These are phyloP conservation scores for Zootermopsis nevadensis DNA, from an alignment of 2,888 invertebrate genomes.

Conservation along the genomic window DNA sequence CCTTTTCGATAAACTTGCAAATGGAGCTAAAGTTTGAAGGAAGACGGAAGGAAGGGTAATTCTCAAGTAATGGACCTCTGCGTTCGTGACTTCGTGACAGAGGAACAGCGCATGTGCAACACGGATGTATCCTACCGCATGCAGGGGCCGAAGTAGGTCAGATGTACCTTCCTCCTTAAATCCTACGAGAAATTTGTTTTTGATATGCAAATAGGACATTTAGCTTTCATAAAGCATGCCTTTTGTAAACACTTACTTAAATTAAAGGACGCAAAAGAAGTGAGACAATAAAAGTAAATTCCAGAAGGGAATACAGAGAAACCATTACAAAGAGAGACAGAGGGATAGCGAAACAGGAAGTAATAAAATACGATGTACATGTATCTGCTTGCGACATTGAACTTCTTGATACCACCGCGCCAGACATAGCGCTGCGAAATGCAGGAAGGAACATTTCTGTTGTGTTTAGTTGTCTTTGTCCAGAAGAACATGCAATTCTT, in stretches of 20 bases:
- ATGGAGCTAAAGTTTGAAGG: conserved; percentile 38
- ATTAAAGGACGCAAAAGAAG: background rate
- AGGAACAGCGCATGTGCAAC: background rate
- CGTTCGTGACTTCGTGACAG: background rate
- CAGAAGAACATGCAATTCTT: background rate
- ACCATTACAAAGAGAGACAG: background rate
- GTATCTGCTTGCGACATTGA: too few species aligned
- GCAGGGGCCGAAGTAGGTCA: background rate
- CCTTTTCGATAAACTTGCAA: conserved; percentile 46
- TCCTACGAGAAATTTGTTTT: background rate
- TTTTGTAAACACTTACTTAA: background rate
- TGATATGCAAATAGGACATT: background rate
- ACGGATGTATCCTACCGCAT: too few species aligned
- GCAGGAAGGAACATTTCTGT: background rate
- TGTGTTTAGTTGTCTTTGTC: background rate
- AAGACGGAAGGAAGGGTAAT: conserved; percentile 1
- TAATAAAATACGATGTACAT: too few species aligned
- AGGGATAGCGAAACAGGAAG: background rate
- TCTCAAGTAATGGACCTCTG: conserved; percentile 6
- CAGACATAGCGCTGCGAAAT: background rate
- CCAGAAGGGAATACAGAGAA: background rate
- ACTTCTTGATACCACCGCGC: background rate
- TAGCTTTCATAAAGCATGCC: background rate
- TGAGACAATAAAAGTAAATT: background rate
- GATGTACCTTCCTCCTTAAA: background rate